Conservation (phyloP, 1,140 invertebrate species). For the Pteromalus puparum region DNA sequence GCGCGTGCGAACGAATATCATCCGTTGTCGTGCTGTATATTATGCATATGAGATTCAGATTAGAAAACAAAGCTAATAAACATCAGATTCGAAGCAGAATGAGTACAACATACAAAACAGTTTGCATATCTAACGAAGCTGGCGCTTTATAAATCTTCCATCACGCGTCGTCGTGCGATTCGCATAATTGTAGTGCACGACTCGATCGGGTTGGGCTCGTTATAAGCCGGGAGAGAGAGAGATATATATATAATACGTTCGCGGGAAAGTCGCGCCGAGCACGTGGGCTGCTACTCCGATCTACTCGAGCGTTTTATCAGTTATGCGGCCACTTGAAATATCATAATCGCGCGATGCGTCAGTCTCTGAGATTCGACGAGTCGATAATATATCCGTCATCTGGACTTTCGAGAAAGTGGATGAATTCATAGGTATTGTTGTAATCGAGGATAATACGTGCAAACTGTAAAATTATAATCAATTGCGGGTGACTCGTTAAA, state of each 20-base stretch:
- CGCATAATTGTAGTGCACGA: too few species aligned
- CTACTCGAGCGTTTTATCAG: background rate
- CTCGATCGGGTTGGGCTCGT: background rate
- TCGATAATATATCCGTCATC: background rate
- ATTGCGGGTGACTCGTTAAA: background rate
- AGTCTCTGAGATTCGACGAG: conserved; percentile 1
- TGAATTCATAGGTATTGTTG: too few species aligned
- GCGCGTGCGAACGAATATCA: background rate
- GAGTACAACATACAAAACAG: background rate
- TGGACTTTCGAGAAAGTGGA: background rate
- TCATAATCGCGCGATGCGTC: background rate
- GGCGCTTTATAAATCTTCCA: background rate
- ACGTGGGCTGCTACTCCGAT: background rate
- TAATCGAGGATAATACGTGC: too few species aligned
- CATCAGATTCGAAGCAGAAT: too few species aligned
- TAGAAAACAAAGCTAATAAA: background rate
- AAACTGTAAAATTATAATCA: background rate
- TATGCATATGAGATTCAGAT: background rate
- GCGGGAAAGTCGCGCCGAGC: background rate
- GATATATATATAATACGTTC: background rate
- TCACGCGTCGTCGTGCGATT: too few species aligned
- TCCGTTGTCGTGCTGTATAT: background rate
- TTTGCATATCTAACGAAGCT: background rate
- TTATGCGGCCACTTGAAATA: conserved; percentile 21
- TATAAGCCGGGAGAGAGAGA: background rate